These are phyloP conservation scores for Procavia capensis DNA, from an alignment of 2,113 vertebrate species.

Conservation along the genomic window DNA sequence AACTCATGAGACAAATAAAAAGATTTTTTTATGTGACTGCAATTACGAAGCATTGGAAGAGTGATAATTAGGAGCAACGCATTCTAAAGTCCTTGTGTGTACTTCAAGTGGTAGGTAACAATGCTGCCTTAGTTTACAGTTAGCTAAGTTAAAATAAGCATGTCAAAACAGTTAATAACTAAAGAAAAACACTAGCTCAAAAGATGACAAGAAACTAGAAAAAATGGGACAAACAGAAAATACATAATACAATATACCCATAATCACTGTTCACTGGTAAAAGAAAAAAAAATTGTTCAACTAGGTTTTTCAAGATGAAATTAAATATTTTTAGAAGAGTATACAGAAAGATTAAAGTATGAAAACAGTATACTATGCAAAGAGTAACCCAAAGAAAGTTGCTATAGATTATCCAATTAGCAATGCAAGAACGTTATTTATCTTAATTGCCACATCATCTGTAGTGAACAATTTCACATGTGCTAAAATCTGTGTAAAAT, in stretches of 20 bases:
- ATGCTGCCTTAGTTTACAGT: background rate
- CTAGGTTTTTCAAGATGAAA: background rate
- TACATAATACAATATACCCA: background rate
- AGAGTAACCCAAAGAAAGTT: background rate
- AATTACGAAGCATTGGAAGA: background rate
- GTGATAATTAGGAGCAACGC: background rate
- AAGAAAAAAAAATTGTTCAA: constrained; percentile 3
- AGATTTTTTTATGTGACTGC: background rate
- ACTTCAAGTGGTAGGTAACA: constrained; percentile 3
- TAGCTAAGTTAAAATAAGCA: background rate
- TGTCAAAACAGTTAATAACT: background rate
- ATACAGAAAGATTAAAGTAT: background rate
- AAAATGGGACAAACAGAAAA: constrained; percentile 8
- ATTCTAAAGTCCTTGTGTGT: background rate
- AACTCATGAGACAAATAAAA: background rate
- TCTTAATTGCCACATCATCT: no score
- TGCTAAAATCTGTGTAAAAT: no score
- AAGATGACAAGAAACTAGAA: constrained; percentile 28
- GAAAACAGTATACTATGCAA: background rate
- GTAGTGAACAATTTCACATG: no score
- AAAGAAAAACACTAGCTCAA: background rate
- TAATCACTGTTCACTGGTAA: background rate
- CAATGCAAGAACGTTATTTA: no score
- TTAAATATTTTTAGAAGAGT: background rate
- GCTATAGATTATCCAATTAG: background rate